Percentiles rank a stretch among this genome's conserved stretches.
Conservation (phyloP, 2,797 vertebrate genomes). For the Notoglanidium macrostoma region DNA sequence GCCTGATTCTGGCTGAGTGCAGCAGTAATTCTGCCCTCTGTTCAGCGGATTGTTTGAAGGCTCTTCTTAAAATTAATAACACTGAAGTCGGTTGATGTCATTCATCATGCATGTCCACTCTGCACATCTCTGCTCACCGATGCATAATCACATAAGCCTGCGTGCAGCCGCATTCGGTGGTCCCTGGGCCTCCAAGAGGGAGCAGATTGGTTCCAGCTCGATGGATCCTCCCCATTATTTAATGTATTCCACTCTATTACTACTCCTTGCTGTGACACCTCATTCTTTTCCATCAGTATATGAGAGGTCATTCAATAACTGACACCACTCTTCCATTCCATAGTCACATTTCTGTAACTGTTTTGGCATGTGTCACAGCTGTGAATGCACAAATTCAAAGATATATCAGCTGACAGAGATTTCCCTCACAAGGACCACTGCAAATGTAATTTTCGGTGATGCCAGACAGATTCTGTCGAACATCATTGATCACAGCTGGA, state of each 20-base stretch:
- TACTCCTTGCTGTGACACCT: constrained; percentile 76
- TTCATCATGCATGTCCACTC: constrained; percentile 46
- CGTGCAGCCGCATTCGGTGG: constrained; percentile 53
- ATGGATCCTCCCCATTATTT: constrained; percentile 73
- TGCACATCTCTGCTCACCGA: constrained; percentile 56
- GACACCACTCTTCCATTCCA: constrained; percentile 76
- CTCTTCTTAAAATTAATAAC: constrained; percentile 40
- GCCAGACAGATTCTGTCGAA: constrained; percentile 75
- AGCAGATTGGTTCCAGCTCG: constrained; percentile 74
- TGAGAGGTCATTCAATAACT: constrained; percentile 78
- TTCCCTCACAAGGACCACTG: constrained; percentile 67
- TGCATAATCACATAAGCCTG: constrained; percentile 61
- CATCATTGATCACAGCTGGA: constrained; percentile 76
- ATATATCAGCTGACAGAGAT: constrained; percentile 79
- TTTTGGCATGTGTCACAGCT: constrained; percentile 78
- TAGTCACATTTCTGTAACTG: constrained; percentile 77
- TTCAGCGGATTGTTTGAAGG: constrained; percentile 31
- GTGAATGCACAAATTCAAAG: constrained; percentile 73
- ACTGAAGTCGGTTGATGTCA: constrained; percentile 22
- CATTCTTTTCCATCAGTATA: constrained; percentile 76
- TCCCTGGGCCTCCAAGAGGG: constrained; percentile 70
- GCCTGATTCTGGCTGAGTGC: constrained; percentile 3
- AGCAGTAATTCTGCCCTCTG: neutral
- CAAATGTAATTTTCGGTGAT: constrained; percentile 73
- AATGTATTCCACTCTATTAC: constrained; percentile 82